Percentiles rank a stretch among this genome's conserved stretches.
phyloP scores from a whole-genome alignment of 2,888 invertebrate species.

The Caenorhabditis uteleia region DNA sequence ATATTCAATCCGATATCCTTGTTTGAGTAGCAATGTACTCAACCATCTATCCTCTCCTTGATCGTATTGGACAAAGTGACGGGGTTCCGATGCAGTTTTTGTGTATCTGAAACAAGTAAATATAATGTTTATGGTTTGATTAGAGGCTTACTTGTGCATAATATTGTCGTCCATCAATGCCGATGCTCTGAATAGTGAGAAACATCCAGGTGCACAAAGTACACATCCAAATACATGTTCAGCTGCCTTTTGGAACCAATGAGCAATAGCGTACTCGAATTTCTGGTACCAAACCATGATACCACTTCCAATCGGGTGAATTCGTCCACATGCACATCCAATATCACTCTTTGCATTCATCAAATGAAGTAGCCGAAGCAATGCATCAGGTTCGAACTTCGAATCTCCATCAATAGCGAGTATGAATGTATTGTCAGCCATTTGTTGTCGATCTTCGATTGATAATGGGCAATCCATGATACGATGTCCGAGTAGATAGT shows the following conservation, averaged over 20 bases:
- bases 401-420: constrained; percentile 87
- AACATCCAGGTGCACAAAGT: constrained; percentile 89
- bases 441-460: constrained; percentile 71
- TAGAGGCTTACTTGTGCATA: constrained; percentile 76
- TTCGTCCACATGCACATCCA: constrained; percentile 87
- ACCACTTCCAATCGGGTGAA: constrained; percentile 81
- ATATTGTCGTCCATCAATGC: constrained; percentile 90
- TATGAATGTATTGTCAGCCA: constrained; percentile 82
- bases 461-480: constrained; percentile 76
- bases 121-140: too few relatives aligned
- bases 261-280: constrained; percentile 89
- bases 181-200: constrained; percentile 81
- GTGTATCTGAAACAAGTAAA: constrained; percentile 88
- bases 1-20: constrained; percentile 72
- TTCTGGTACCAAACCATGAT: constrained; percentile 86
- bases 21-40: constrained; percentile 72
- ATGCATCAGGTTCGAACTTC: constrained; percentile 76
- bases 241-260: constrained; percentile 90
- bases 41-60: constrained; percentile 77
- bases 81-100: constrained; percentile 76
- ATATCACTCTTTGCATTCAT: constrained; percentile 83
- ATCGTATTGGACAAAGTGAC: constrained; percentile 89
- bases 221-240: constrained; percentile 89
- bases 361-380: constrained; percentile 77
- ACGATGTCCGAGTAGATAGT: constrained; percentile 83